These are phyloP conservation scores for Catharus minimus DNA, from an alignment of 2,113 vertebrate genomes.

Conservation along the genomic window DNA sequence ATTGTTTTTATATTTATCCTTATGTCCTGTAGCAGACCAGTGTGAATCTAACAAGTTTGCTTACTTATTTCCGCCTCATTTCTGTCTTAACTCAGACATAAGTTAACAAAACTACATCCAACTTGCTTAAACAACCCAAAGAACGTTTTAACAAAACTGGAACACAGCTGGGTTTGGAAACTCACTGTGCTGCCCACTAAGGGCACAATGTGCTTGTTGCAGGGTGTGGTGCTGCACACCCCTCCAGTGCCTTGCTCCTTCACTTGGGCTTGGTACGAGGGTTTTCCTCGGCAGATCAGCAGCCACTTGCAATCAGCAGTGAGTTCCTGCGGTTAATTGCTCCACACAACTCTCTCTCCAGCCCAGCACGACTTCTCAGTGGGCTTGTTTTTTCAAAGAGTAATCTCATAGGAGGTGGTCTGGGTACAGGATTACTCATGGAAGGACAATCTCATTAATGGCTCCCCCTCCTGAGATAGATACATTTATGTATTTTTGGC, in stretches of 20 bases:
- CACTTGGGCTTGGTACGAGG: fast-evolving
- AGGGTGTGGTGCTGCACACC: not conserved
- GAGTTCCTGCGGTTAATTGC: conserved; percentile 9
- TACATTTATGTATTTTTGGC: conserved; percentile 25
- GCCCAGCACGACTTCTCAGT: conserved; percentile 29
- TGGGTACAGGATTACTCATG: conserved; percentile 18
- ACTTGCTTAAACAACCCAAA: not conserved
- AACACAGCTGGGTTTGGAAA: not conserved
- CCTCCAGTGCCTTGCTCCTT: not conserved
- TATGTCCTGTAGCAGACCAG: not conserved
- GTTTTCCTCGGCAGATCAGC: not conserved
- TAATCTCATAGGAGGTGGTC: conserved; percentile 49
- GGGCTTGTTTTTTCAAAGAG: conserved; percentile 42
- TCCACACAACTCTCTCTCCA: not conserved
- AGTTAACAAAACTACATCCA: not conserved
- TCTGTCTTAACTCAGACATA: not conserved
- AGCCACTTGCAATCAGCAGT: conserved; percentile 24
- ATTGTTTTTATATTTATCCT: not conserved
- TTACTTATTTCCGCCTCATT: not conserved
- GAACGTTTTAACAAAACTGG: not conserved
- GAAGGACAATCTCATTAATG: conserved; percentile 62
- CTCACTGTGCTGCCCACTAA: fast-evolving
- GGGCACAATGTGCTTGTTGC: not conserved
- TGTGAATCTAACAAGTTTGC: not conserved
- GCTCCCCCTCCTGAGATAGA: conserved; percentile 7